Evolutionary conservation across 2,888 invertebrate species (phyloP).

Genomic region (Hermaeophaga mercurialis): DNA sequence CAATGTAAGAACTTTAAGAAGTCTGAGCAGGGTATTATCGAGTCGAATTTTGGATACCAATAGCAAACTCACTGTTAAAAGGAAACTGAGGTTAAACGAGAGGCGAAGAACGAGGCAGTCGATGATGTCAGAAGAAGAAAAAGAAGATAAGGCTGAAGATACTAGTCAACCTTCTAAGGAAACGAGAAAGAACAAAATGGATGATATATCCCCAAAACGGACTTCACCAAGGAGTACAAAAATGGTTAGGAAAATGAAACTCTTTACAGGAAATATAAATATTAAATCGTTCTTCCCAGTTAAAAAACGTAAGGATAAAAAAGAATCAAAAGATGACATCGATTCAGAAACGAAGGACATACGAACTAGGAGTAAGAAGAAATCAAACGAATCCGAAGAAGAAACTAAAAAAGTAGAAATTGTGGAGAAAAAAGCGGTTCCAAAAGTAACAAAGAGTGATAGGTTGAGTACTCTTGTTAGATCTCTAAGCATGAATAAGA

Average conservation of each 20-base stretch:
- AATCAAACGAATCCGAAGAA: conserved; percentile 26
- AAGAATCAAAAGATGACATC: conserved; percentile 15
- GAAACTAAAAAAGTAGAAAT: conserved; percentile 19
- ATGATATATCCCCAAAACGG: conserved; percentile 26
- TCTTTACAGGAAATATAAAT: conserved; percentile 43
- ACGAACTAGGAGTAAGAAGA: conserved; percentile 30
- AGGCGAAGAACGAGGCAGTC: conserved; percentile 41
- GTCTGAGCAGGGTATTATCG: conserved; percentile 50
- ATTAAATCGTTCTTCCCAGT: conserved; percentile 50
- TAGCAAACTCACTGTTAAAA: conserved; percentile 45
- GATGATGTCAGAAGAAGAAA: conserved; percentile 17
- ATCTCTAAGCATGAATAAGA: conserved; percentile 37
- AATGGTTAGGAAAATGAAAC: conserved; percentile 33
- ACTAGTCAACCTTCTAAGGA: conserved; percentile 4
- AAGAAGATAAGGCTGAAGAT: conserved; percentile 31
- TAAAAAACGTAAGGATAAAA: conserved; percentile 41
- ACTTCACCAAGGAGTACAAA: conserved; percentile 38
- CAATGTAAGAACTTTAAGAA: conserved; percentile 44
- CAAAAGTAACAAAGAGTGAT: conserved; percentile 32
- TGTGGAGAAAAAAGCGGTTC: conserved; percentile 10
- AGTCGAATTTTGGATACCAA: conserved; percentile 53
- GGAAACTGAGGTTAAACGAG: conserved; percentile 45
- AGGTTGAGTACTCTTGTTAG: conserved; percentile 39
- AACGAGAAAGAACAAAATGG: conserved; percentile 18
- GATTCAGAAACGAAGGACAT: conserved; percentile 11